These are phyloP conservation scores for Cacatua alba DNA, from an alignment of 2,113 vertebrate species.

Conservation along the genomic window DNA sequence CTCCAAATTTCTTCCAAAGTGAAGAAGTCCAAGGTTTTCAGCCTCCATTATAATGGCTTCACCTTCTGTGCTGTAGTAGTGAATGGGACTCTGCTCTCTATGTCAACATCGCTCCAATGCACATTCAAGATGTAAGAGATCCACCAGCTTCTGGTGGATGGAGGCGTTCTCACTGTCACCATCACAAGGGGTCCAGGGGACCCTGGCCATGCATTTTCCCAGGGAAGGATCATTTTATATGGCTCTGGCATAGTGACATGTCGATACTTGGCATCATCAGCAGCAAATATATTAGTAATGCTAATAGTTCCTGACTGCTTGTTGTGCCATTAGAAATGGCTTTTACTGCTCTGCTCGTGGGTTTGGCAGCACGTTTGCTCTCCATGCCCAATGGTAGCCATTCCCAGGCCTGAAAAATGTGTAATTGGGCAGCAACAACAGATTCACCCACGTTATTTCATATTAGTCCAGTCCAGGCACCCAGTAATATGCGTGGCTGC, in stretches of 20 bases:
- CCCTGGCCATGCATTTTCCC: background rate
- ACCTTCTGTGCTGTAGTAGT: background rate
- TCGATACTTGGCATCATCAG: fast-evolving
- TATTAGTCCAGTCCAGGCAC: background rate
- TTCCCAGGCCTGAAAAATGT: background rate
- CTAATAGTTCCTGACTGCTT: background rate
- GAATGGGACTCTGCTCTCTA: background rate
- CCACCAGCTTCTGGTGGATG: background rate
- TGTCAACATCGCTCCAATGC: background rate
- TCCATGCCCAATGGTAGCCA: background rate
- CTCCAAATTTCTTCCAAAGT: background rate
- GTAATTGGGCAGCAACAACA: background rate
- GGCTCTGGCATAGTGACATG: background rate
- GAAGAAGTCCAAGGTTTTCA: background rate
- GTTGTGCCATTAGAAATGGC: background rate
- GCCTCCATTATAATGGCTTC: background rate
- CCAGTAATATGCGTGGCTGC: fast-evolving
- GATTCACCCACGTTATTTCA: background rate
- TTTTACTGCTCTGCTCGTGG: background rate
- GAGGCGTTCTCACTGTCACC: background rate
- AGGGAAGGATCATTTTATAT: fast-evolving
- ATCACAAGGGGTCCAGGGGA: background rate
- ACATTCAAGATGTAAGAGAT: background rate
- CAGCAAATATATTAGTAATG: background rate
- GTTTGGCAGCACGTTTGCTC: background rate